Percentiles rank a stretch among this genome's conserved stretches.
These are phyloP conservation scores for Lasiommata megera DNA, from an alignment of 2,888 invertebrate genomes.

Conservation along the genomic window DNA sequence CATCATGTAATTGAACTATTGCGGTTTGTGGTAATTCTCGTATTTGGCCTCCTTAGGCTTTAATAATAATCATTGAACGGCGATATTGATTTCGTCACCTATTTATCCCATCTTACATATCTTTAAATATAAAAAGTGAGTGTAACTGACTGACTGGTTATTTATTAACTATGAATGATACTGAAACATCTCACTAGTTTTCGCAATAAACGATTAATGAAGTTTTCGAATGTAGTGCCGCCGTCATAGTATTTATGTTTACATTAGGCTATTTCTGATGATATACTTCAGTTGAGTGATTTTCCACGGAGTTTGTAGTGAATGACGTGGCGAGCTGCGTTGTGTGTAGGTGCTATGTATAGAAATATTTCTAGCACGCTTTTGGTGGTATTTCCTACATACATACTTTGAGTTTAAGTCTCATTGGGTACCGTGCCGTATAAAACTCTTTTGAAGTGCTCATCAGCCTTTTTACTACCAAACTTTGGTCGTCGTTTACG, in stretches of 20 bases:
- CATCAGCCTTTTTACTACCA: no score
- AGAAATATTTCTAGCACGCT: background rate
- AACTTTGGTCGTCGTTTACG: no score
- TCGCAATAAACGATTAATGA: no score
- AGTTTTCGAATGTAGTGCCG: background rate
- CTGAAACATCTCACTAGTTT: no score
- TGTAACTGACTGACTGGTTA: no score
- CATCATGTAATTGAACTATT: conserved; percentile 10
- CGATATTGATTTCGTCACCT: background rate
- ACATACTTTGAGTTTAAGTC: no score
- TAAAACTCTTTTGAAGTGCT: no score
- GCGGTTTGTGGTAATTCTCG: conserved; percentile 7
- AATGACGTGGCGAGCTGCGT: background rate
- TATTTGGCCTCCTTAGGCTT: background rate
- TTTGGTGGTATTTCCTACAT: no score
- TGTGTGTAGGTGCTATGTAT: background rate
- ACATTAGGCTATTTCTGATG: background rate
- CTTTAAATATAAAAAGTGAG: no score
- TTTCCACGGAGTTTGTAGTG: background rate
- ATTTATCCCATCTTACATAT: no score
- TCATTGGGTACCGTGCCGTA: no score
- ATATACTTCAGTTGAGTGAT: background rate
- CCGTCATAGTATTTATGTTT: background rate
- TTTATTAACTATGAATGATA: no score
- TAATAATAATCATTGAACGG: background rate